These are phyloP conservation scores for Oxytorus armatus DNA, from an alignment of 2,888 invertebrate genomes.

Conservation along the genomic window DNA sequence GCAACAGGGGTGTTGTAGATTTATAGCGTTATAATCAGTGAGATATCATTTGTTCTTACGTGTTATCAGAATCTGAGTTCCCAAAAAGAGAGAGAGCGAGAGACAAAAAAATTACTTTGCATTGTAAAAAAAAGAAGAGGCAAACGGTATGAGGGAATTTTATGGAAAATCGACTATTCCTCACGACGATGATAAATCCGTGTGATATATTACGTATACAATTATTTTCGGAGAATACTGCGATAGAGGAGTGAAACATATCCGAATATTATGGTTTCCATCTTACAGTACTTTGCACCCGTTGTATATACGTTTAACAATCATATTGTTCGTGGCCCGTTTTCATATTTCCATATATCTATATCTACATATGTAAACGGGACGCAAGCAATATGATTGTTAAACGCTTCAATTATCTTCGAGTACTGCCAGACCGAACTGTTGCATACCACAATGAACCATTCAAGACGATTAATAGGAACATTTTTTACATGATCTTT, in stretches of 20 bases:
- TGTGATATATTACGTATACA: slow-evolving; percentile 16
- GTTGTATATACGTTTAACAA: not conserved
- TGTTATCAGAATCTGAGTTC: slow-evolving; percentile 51
- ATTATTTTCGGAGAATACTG: slow-evolving; percentile 19
- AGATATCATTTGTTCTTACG: slow-evolving; percentile 40
- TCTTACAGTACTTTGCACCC: slow-evolving; percentile 14
- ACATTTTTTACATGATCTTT: slow-evolving; percentile 32
- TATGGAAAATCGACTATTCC: slow-evolving; percentile 30
- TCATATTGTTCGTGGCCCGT: not conserved
- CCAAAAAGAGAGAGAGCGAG: slow-evolving; percentile 25
- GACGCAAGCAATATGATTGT: not conserved
- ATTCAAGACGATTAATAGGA: slow-evolving; percentile 20
- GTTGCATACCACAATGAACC: too few species aligned
- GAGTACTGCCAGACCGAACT: slow-evolving; percentile 46
- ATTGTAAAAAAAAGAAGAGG: slow-evolving; percentile 24
- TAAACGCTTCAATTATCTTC: not conserved
- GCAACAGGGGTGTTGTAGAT: slow-evolving; percentile 40
- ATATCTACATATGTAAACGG: too few species aligned
- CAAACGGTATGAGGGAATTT: slow-evolving; percentile 18
- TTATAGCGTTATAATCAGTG: slow-evolving; percentile 53
- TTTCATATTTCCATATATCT: too few species aligned
- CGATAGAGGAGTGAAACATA: slow-evolving; percentile 52
- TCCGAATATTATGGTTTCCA: slow-evolving; percentile 41
- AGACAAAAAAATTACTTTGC: not conserved
- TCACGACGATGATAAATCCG: slow-evolving; percentile 40